Evolutionary conservation across 2,888 invertebrate species (phyloP), one percentile per base, ranked within the genome.

Genomic region (Stramonita haemastoma): DNA sequence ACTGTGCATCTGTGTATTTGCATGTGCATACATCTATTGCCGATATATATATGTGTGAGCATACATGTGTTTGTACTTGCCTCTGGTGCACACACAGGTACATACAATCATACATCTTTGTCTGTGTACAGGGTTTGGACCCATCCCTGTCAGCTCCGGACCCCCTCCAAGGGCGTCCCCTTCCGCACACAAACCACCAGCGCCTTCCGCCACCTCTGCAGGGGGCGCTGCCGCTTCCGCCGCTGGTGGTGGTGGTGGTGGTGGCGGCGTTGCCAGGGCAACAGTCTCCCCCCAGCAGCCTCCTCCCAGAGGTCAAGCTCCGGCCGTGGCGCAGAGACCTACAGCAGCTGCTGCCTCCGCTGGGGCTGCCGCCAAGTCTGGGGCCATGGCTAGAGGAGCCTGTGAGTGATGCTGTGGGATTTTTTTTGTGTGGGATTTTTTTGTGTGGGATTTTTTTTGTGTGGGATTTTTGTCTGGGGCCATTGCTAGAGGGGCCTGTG

Each of bases 111-210:
- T 13, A 66, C 26, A 66, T 66, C 19, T 15, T 19, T 60, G 66
- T 66, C 66, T 66, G 86, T 46, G 91, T 92, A 56, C 91, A 95
- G 95, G 95, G n/a, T 95, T 93, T 93, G 95, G 93, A 15, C 95
- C 95, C 83, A 95, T 95, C 70, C 95, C 95, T 83, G 91, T 91
- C 17, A 91, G 91, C 26, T 83, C 73, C 8, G 46, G 46, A 29
- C 57, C 87, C 36, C 89, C 90, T 13, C 79, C 79, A 15, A 79
- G 32, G 34, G 79, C 79, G 22, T 83, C 81, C 26, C 46, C 81
- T 5, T 83, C 81, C n/a, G 87, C 91, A 36, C 66, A 77, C 86
- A 87, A 87, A 89, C 77, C 92, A 32, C 90, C 91, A 36, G 86
- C 89, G 13, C 79, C 85, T 2, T 70, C 88, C 81, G 89, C 88